A percentile compares a stretch with the other conserved stretches of the same genome.
Evolutionary conservation across 2,797 vertebrate species (phyloP).

Genomic region (Hephaestus fuliginosus): DNA sequence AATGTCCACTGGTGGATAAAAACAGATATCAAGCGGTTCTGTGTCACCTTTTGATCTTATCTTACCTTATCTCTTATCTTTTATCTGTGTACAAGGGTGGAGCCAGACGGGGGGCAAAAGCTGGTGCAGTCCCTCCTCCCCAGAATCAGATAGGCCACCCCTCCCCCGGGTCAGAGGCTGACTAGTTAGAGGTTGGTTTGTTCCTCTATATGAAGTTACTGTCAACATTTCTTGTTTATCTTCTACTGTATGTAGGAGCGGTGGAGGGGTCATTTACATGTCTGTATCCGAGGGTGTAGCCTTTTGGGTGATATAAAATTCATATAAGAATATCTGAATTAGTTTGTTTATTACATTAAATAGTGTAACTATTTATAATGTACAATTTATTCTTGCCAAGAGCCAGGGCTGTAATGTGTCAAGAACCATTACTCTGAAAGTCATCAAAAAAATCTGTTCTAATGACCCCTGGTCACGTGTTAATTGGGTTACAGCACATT

Average conservation of each 20-base stretch:
- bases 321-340: neutral
- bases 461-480: neutral
- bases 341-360: neutral
- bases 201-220: neutral
- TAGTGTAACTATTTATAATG: neutral
- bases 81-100: neutral
- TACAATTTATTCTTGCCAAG: neutral
- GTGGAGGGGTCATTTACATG: neutral
- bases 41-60: neutral
- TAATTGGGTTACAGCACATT: constrained; percentile 4
- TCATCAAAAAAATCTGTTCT: neutral
- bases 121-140: neutral
- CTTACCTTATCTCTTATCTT: neutral
- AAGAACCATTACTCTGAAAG: neutral
- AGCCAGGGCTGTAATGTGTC: neutral
- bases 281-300: no score
- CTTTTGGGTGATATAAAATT: neutral
- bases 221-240: neutral
- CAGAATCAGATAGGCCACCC: neutral
- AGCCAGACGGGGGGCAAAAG: neutral
- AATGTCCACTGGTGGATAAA: constrained; percentile 11
- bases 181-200: neutral
- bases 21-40: neutral
- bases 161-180: neutral
- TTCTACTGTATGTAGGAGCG: neutral